Base-by-base conservation (phyloP, 2,888 invertebrate species). In the Drosophila borborema region DNA sequence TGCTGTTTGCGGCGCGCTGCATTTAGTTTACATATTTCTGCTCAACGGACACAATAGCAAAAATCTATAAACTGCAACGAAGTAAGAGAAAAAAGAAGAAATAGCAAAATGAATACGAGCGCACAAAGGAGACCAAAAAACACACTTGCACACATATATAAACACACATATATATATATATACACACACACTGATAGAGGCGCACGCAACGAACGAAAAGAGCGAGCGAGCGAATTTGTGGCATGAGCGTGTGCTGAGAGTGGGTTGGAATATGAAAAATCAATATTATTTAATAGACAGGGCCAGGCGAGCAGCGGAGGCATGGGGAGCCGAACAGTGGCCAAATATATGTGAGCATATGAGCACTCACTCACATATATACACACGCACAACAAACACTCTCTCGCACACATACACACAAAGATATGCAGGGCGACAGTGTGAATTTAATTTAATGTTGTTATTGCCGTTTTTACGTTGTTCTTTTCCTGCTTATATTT, bases 21-120 rank as follows among this genome's bases (percentile, higher is more conserved):
- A 67, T 88, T 81, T 81, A 82, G 86, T 87, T 91, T 91, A 91
- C 91, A 91, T 91, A 87, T 89, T 91, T 84, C 83, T 91, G 74
- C 82, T 78, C 76, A 85, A 81, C 88, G 81, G 81, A 65, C 77
- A 77, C 86, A 88, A 81, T 90, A 90, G 90, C 90, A 90, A 90
- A 91, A 91, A 91, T 90, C 91, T 87, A 91, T 90, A 88, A 91
- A 91, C 92, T 91, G 91, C 88, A 91, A 91, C 81, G 82, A 88
- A 85, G 70, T 65, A 76, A 75, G 75, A 77, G 69, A 58, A 41
- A 53, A 79, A 74, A 87, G 67, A 80, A 74, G 81, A 78, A 77
- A 77, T 64, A 66, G 62, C 59, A 72, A 78, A 79, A 82, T 82
- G 78, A 84, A 84, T 73, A 85, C 63, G 80, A 73, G 73, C 53